Conservation (phyloP, 2,888 invertebrate genomes). For the Drosophila helvetica region DNA sequence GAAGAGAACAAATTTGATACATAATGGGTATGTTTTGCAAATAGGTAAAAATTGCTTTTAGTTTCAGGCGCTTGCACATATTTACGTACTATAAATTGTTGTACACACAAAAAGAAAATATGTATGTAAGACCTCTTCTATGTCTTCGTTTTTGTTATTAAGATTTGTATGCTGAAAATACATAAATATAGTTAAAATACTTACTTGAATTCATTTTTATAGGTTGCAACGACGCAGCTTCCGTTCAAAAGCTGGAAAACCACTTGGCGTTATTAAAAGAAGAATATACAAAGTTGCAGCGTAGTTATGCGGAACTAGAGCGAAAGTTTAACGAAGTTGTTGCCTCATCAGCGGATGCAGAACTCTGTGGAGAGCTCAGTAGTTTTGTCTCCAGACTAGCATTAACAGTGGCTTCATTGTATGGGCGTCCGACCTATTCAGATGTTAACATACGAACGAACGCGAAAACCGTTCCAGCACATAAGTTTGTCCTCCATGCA, state of each 20-base stretch:
- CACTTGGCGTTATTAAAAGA: conserved; percentile 93
- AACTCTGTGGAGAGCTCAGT: conserved; percentile 84
- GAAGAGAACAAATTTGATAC: not conserved
- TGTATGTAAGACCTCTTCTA: not conserved
- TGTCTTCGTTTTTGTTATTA: not conserved
- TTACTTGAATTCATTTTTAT: not conserved
- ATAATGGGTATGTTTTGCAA: not conserved
- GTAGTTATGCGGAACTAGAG: conserved; percentile 91
- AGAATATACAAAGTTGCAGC: conserved; percentile 95
- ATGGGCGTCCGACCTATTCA: conserved; percentile 91
- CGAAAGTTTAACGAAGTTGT: conserved; percentile 92
- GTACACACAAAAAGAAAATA: not conserved
- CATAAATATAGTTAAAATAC: no score
- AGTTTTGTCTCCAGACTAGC: conserved; percentile 94
- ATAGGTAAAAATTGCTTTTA: not conserved
- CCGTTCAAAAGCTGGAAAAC: conserved; percentile 89
- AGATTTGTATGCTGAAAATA: no score
- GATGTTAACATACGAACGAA: conserved; percentile 92
- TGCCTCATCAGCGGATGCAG: conserved; percentile 87
- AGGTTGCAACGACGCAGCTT: conserved; percentile 55
- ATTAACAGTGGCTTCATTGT: conserved; percentile 91
- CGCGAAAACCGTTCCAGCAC: conserved; percentile 90
- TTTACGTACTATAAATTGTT: not conserved
- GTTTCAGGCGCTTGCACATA: not conserved
- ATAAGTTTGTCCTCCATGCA: conserved; percentile 95